Evolutionary conservation across 2,888 invertebrate species (phyloP), one percentile per base, ranked within the genome.

Genomic region (Harpalus rubripes): DNA sequence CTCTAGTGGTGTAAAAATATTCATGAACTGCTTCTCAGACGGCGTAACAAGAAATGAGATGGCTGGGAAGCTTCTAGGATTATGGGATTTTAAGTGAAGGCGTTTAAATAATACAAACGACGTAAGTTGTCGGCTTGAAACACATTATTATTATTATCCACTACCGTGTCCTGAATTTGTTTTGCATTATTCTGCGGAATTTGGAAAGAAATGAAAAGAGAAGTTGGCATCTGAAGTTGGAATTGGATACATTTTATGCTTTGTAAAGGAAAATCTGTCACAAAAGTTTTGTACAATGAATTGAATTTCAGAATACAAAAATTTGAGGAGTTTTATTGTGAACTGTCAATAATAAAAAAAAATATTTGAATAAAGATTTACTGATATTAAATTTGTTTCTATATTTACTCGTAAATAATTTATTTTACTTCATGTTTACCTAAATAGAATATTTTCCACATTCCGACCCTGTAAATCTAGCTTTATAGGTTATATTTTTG

Each of bases 81-180:
- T 68, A 68, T 68, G 15, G 68, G 39, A 32, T 68, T 26, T 68
- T 39, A 32, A 10, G 68, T 68, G 41, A 68, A n/a, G n/a, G 68
- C 10, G 32, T 68, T 32, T 68, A 68, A 68, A 68, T 68, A 68
- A 68, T 68, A 68, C 15, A 68, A 41, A 15, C 68, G 68, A 68
- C 68, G 68, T 68, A 68, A 68, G 39, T 68, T 68, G 63, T 63
- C 39, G 68, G 39, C 32, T 65, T 0, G 39, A 39, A 26, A 68
- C 41, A 68, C 68, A 68, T 39, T 68, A n/a, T 68, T 68, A n/a
- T 68, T 68, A 68, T 68, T 68, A 68, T 68, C 39, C 39, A 7
- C 68, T 63, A 26, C 26, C n/a, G 39, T 68, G 15, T 32, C 15
- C 39, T n/a, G 32, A 68, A 15, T 68, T 68, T 68, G 39, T 41